A percentile compares a stretch with the other conserved stretches of the same genome.
Conservation (phyloP, 1,140 invertebrate genomes). For the Meteorus sp. region DNA sequence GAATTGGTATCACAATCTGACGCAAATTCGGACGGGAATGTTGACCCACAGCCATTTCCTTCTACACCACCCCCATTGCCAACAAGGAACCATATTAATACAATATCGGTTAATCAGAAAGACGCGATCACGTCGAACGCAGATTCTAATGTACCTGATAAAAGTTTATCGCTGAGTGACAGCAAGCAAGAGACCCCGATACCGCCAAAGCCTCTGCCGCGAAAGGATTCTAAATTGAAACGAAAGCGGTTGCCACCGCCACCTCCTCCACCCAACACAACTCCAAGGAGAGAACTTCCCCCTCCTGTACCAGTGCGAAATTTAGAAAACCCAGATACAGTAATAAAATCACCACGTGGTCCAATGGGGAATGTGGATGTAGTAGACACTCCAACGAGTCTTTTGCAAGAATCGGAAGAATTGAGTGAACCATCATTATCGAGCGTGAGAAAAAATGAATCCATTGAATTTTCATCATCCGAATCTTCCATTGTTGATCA, state of each 20-base stretch:
- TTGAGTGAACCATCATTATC: constrained; percentile 3
- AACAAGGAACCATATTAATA: constrained; percentile 45
- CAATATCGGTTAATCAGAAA: constrained; percentile 40
- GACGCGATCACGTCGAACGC: background rate
- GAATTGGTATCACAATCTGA: no score
- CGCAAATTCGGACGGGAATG: no score
- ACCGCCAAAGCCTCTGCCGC: constrained; percentile 51
- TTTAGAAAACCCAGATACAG: constrained; percentile 9
- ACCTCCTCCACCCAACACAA: constrained; percentile 56
- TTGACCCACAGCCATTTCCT: no score
- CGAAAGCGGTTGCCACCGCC: constrained; percentile 50
- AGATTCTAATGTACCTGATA: background rate
- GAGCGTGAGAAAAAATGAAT: background rate
- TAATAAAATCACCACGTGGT: background rate
- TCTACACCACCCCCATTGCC: constrained; percentile 40
- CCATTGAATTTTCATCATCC: background rate
- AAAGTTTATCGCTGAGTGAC: background rate
- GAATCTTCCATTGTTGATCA: background rate
- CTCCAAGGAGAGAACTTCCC: constrained; percentile 29
- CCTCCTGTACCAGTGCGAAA: constrained; percentile 24
- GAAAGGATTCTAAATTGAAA: constrained; percentile 47
- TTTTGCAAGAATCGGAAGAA: constrained; percentile 11
- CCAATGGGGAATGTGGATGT: background rate
- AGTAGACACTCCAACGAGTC: constrained; percentile 14
- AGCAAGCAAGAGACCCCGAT: constrained; percentile 30